phyloP scores from a whole-genome alignment of 2,888 invertebrate genomes.

The Acronicta psi region DNA sequence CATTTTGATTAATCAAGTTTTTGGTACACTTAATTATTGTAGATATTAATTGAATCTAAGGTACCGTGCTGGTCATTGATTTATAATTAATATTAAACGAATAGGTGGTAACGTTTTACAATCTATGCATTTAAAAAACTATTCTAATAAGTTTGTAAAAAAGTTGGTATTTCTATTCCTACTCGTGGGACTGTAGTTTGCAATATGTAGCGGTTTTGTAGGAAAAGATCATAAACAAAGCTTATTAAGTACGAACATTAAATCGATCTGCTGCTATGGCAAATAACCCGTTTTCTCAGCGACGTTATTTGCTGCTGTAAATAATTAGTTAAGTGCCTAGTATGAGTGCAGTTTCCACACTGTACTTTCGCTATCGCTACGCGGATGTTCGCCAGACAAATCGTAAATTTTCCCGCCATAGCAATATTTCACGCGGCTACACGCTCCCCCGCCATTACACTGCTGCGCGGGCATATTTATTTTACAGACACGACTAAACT shows the following conservation, averaged over 20 bases:
- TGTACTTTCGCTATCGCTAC: constrained; percentile 64
- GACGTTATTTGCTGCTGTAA: constrained; percentile 21
- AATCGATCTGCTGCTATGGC: not conserved
- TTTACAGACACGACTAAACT: constrained; percentile 37
- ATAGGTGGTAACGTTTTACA: too few species aligned
- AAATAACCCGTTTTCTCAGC: constrained; percentile 16
- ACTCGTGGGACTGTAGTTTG: too few species aligned
- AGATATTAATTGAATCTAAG: too few species aligned
- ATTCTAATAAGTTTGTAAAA: too few species aligned
- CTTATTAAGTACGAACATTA: too few species aligned
- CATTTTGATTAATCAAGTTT: too few species aligned
- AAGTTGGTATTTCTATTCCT: too few species aligned
- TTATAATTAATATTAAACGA: too few species aligned
- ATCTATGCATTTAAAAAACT: too few species aligned
- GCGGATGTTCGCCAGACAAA: constrained; percentile 27
- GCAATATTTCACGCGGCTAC: constrained; percentile 56
- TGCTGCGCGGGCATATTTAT: constrained; percentile 47
- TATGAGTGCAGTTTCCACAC: constrained; percentile 55
- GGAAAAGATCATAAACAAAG: not conserved
- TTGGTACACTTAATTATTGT: too few species aligned
- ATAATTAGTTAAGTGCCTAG: constrained; percentile 35
- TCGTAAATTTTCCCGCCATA: constrained; percentile 67
- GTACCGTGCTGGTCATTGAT: too few species aligned
- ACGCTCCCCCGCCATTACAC: constrained; percentile 56
- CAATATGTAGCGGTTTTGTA: too few species aligned